Evolutionary conservation across 2,888 invertebrate species (phyloP), one percentile per base, ranked within the genome.

Genomic region (Spilarctia lutea): DNA sequence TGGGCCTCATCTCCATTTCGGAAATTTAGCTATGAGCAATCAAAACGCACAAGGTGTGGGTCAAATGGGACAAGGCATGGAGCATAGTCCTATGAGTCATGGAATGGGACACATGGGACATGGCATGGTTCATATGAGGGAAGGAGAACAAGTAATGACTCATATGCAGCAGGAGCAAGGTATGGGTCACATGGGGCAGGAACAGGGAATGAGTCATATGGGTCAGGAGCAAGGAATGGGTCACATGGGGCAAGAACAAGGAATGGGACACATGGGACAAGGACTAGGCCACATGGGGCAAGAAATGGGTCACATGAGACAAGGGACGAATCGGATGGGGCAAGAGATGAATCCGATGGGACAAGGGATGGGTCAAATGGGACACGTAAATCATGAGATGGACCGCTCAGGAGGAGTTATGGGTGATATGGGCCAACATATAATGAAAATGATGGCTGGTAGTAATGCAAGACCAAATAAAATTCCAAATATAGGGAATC

Each of bases 401-500:
- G n/a, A 77, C 76, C 70, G 18, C 4, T 33, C 68, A 45, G 69
- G 67, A 33, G 71, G 68, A n/a, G 71, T 60, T 30, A 86, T 89
- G 78, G 82, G 85, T 72, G 93, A 92, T 42, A 92, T 94, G 91
- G 94, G 94, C 8, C 90, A 90, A 67, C 85, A 93, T 78, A 94
- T 94, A 68, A 78, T 93, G 4, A 92, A 91, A 70, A 93, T 94
- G 93, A 90, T 94, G 85, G 85, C 86, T 79, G 81, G 87, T 75
- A 84, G 86, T 60, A 79, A 84, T 45, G n/a, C 60, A 63, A 77
- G 65, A 74, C 33, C 48, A 66, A 72, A 75, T 8, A 80, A 77
- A 69, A 72, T 76, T 45, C 77, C 79, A 42, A 77, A 73, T 73
- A 74, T 73, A 72, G 73, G 60, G 42, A 69, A 71, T 16, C 18